These are phyloP conservation scores for Somateria mollissima DNA, from an alignment of 2,797 vertebrate genomes.

Conservation along the genomic window DNA sequence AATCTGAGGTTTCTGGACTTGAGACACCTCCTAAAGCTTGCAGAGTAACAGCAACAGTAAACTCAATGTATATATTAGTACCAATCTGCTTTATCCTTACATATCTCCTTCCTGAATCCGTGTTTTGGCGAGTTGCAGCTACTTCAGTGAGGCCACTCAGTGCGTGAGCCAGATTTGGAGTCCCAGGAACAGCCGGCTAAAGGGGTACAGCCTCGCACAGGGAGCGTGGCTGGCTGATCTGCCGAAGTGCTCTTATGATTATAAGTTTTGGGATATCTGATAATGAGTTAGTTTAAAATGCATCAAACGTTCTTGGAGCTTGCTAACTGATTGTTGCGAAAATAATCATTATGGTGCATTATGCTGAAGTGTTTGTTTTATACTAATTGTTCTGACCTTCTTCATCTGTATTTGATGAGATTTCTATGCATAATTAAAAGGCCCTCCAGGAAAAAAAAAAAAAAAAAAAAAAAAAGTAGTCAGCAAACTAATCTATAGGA, in stretches of 20 bases:
- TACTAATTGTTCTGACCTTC: slow-evolving; percentile 73
- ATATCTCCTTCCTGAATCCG: accelerated
- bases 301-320: slow-evolving; percentile 5
- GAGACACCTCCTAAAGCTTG: neutral
- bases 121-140: neutral
- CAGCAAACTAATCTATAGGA: slow-evolving; percentile 67
- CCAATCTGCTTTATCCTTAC: neutral
- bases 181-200: accelerated
- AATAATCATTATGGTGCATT: slow-evolving; percentile 41
- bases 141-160: accelerated
- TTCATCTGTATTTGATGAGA: slow-evolving; percentile 42
- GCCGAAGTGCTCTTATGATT: neutral
- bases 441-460: slow-evolving; percentile 41
- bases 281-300: slow-evolving; percentile 28
- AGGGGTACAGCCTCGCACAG: accelerated
- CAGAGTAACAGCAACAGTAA: neutral
- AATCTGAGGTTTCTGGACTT: neutral
- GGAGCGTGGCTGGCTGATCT: neutral
- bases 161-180: accelerated
- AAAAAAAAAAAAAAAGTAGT: slow-evolving; percentile 37
- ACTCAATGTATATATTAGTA: accelerated
- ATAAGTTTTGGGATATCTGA: neutral
- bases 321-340: slow-evolving; percentile 25
- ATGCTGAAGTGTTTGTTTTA: slow-evolving; percentile 67
- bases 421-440: slow-evolving; percentile 70